These are phyloP conservation scores for Cyaniris semiargus DNA, from an alignment of 2,888 invertebrate genomes.

Conservation along the genomic window DNA sequence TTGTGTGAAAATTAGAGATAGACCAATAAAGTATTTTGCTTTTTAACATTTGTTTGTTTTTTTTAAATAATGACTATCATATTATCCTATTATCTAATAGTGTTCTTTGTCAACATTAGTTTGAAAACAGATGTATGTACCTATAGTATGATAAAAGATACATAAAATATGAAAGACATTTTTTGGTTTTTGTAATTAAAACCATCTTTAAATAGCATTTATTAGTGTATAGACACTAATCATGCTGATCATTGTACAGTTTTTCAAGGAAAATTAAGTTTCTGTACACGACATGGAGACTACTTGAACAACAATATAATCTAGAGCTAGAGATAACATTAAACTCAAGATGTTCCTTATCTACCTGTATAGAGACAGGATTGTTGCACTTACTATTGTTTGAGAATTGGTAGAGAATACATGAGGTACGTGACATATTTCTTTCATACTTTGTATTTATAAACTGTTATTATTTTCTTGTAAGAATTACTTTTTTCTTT, in stretches of 20 bases:
- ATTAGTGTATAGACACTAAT: too few relatives aligned
- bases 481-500: background rate
- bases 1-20: background rate
- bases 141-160: too few relatives aligned
- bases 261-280: constrained; percentile 19
- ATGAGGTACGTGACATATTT: constrained; percentile 51
- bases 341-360: constrained; percentile 67
- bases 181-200: too few relatives aligned
- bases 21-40: background rate
- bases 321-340: constrained; percentile 50
- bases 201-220: too few relatives aligned
- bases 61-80: background rate
- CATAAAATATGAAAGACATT: too few relatives aligned
- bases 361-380: constrained; percentile 45
- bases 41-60: background rate
- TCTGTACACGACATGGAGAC: background rate
- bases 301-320: constrained; percentile 31
- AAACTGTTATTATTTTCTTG: background rate
- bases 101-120: too few relatives aligned
- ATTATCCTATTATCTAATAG: too few relatives aligned
- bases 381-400: constrained; percentile 46
- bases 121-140: too few relatives aligned
- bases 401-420: constrained; percentile 50
- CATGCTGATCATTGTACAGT: constrained; percentile 1
- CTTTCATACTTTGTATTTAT: background rate